phyloP scores from a whole-genome alignment of 2,113 vertebrate species.

The Hypanus sabinus region DNA sequence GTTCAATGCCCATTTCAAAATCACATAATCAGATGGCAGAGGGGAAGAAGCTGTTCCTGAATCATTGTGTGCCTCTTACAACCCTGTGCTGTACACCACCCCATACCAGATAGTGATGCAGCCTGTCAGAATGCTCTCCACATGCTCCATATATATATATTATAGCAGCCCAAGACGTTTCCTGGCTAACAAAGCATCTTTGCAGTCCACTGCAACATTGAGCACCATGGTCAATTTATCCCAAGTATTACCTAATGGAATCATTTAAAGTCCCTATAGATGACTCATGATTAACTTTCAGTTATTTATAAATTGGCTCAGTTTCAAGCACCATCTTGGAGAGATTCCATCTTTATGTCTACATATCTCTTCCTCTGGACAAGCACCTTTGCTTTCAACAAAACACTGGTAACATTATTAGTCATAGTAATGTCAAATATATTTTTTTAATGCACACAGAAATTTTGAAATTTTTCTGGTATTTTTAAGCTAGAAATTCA shows the following conservation, averaged over 20 bases:
- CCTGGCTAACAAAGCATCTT: background rate
- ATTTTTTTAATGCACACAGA: background rate
- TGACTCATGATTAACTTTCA: too few relatives aligned
- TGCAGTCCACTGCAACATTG: background rate
- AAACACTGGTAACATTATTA: background rate
- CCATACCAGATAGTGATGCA: too few relatives aligned
- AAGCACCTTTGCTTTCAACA: background rate
- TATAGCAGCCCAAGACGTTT: background rate
- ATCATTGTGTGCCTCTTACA: too few relatives aligned
- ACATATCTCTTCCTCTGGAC: background rate
- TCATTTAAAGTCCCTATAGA: background rate
- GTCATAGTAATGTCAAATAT: background rate
- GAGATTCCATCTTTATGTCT: background rate
- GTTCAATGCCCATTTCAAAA: too few relatives aligned
- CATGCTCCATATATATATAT: too few relatives aligned
- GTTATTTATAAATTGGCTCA: background rate
- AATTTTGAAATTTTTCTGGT: background rate
- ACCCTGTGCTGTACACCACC: too few relatives aligned
- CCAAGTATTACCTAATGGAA: background rate
- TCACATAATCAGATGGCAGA: too few relatives aligned
- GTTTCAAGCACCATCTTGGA: background rate
- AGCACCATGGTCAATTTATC: background rate
- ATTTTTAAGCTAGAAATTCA: background rate
- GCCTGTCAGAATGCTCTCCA: too few relatives aligned
- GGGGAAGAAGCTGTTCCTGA: too few relatives aligned